phyloP scores from a whole-genome alignment of 2,113 vertebrate species.

The Argyrosomus japonicus region DNA sequence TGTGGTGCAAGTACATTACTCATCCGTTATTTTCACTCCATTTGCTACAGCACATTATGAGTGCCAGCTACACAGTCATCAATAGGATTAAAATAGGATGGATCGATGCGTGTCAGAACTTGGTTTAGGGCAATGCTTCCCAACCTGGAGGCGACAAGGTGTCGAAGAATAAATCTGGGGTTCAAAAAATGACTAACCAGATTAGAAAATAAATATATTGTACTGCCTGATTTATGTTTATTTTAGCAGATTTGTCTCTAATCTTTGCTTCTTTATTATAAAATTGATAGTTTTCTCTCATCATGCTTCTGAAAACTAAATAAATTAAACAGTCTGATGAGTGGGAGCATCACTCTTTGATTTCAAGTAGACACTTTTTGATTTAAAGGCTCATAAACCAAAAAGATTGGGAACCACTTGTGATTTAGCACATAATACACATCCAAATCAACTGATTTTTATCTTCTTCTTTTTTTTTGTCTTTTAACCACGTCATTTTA shows the following conservation, averaged over 20 bases:
- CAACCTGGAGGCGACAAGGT: not conserved
- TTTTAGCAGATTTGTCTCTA: not conserved
- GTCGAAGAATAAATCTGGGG: not conserved
- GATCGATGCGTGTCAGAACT: slow-evolving; percentile 3
- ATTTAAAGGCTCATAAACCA: not conserved
- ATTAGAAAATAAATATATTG: not conserved
- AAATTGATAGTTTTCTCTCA: not conserved
- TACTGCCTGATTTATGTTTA: not conserved
- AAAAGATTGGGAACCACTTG: not conserved
- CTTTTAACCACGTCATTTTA: not conserved
- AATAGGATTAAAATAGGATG: slow-evolving; percentile 1
- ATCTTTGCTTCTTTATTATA: not conserved
- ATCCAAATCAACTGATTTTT: not conserved
- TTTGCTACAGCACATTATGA: slow-evolving; percentile 16
- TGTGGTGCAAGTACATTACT: slow-evolving; percentile 32
- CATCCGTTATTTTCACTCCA: slow-evolving; percentile 35
- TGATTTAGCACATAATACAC: not conserved
- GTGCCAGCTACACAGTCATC: slow-evolving; percentile 2
- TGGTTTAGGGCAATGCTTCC: not conserved
- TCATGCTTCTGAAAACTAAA: not conserved
- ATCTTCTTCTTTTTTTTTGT: not conserved
- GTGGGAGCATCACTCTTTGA: not conserved
- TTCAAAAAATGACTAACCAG: not conserved
- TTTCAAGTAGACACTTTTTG: not conserved
- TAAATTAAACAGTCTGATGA: not conserved